Percentiles rank a stretch among this genome's conserved stretches.
Conservation (phyloP, 1,140 invertebrate species). For the Drosophila tropicalis region DNA sequence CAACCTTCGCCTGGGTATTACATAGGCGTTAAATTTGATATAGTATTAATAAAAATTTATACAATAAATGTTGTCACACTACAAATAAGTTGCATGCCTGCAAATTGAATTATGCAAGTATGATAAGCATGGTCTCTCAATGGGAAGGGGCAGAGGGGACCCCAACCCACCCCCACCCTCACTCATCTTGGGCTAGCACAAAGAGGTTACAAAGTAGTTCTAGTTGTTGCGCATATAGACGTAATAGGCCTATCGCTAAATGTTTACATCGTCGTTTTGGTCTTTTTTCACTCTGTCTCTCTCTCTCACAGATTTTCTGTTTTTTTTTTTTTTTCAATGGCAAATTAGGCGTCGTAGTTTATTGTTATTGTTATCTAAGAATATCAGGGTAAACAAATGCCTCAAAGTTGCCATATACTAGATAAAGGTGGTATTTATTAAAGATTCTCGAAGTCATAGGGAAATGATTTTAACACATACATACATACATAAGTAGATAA, state of each 20-base stretch:
- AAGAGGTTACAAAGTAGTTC: conserved; percentile 37
- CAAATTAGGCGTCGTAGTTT: conserved; percentile 43
- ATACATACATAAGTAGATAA: not conserved
- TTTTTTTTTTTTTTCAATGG: conserved; percentile 19
- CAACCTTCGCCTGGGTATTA: not conserved
- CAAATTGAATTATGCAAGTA: conserved; percentile 48
- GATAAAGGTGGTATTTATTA: not conserved
- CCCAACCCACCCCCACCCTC: too few relatives aligned
- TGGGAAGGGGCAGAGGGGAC: not conserved
- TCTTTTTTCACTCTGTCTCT: conserved; percentile 5
- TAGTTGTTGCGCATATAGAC: conserved; percentile 40
- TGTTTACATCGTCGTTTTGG: conserved; percentile 20
- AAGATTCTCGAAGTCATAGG: not conserved
- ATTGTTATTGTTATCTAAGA: conserved; percentile 32
- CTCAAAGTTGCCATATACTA: not conserved
- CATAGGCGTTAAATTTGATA: not conserved
- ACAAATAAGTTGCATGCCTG: conserved; percentile 27
- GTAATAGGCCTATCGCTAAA: conserved; percentile 37
- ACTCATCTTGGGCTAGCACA: not conserved
- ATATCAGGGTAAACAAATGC: conserved; percentile 18
- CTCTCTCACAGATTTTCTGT: not conserved
- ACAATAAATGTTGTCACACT: conserved; percentile 34
- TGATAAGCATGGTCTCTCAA: conserved; percentile 24
- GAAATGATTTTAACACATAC: not conserved
- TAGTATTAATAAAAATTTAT: conserved; percentile 24